Base-by-base conservation (phyloP, 2,797 vertebrate genomes). In the Loriculus beryllinus region DNA sequence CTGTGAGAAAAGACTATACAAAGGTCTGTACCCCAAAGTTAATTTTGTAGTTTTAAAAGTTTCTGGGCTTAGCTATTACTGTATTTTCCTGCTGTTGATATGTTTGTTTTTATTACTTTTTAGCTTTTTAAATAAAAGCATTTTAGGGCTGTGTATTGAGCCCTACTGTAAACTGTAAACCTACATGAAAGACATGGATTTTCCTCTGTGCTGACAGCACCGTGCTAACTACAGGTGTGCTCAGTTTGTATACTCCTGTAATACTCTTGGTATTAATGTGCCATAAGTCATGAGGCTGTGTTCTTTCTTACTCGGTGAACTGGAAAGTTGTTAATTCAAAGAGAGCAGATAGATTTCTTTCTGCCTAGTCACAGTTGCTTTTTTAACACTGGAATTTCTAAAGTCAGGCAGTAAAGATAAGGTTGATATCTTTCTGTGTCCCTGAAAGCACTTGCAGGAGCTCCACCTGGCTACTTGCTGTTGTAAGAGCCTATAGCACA, bases 231-330 rank as follows among this genome's bases (percentile, higher is more conserved):
- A 8, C 5, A 21, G 52, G 9, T 12, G 7, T 3, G 18, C 28
- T 18, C 22, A 3, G 23, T 12, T 42, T 26, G 7, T 20, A 3
- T 26, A 7, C n/a, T 56, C n/a, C 21, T 33, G 54, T 56, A 56
- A 56, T 56, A 56, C n/a, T 35, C 7, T 13, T 17, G 2, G 17
- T 23, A 5, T 13, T 9, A 14, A 7, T 1, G 26, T 15, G 20
- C 40, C 7, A 0, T 33, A 15, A 21, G 14, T 7, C 26, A 6
- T 3, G 35, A 7, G 17, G 14, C 70, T 7, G 7, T 7, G 7
- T 60, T 77, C 35, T 35, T 35, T 28, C 57, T 42, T 14, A 3
- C 25, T 28, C 18, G 1, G n/a, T 37, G 26, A 47, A 7, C 42
- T 25, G 18, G 31, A 3, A 28, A 37, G 40, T 5, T 23, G 5